phyloP scores from a whole-genome alignment of 2,888 invertebrate genomes.

The Limnephilus rhombicus region DNA sequence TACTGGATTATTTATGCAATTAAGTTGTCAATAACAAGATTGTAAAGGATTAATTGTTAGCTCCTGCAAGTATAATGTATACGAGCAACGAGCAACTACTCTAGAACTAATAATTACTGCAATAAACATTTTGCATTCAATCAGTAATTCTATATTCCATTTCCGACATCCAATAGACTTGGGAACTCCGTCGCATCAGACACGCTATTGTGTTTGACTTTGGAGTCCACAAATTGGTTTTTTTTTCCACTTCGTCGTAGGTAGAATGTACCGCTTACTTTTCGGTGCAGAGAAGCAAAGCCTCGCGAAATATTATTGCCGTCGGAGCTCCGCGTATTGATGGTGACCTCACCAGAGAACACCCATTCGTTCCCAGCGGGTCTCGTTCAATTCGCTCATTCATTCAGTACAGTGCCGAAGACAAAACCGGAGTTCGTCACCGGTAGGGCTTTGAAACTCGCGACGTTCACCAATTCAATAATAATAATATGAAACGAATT shows the following conservation, averaged over 20 bases:
- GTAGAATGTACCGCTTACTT: not conserved
- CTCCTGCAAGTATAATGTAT: not conserved
- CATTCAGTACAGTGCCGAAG: conserved; percentile 16
- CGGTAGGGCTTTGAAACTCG: conserved; percentile 11
- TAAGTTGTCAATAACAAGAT: not conserved
- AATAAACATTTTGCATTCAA: not conserved
- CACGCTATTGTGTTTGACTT: conserved; percentile 31
- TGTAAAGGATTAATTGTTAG: not conserved
- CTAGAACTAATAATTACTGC: not conserved
- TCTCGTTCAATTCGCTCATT: conserved; percentile 15
- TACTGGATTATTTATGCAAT: no score
- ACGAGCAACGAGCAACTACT: not conserved
- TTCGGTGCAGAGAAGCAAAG: conserved; percentile 7
- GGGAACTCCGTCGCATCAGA: conserved; percentile 19
- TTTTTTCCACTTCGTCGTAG: conserved; percentile 36
- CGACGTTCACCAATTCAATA: not conserved
- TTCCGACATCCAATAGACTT: not conserved
- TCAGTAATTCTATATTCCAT: not conserved
- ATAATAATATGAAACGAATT: conserved; percentile 9
- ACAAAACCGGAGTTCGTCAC: conserved; percentile 36
- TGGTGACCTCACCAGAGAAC: conserved; percentile 41
- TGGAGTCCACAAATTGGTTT: conserved; percentile 3
- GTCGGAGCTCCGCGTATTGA: conserved; percentile 28
- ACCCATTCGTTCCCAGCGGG: not conserved
- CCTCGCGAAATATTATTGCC: conserved; percentile 27